Base-by-base conservation (phyloP, 2,888 invertebrate genomes). In the Drosophila prostipennis region DNA sequence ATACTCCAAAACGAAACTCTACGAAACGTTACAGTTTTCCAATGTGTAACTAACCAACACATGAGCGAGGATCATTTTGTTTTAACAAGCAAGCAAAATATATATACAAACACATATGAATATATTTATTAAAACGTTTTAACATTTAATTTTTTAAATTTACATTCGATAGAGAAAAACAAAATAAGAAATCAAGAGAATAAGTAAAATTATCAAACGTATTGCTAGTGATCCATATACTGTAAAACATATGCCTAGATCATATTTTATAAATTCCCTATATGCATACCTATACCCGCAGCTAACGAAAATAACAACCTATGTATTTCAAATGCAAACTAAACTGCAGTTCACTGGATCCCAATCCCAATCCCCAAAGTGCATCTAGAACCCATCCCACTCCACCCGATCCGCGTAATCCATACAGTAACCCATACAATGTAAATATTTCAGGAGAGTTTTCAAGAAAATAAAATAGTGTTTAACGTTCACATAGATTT, bases 1-100 rank as follows among this genome's bases (percentile, higher is more conserved):
- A 83, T 81, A 86, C 86, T 80, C 86, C 48, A 69, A 86, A 78
- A 77, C 81, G 77, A 81, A 80, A 76, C 71, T 84, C 78, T 76
- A 79, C 67, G 74, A 84, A 79, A 55, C 79, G 76, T 81, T 86
- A 80, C 69, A 73, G 72, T 78, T 87, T 87, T 81, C 78, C 76
- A 85, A 73, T 73, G 78, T 68, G 64, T 64, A 74, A 73, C 45
- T 53, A 73, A 71, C 51, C 51, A 52, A 59, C 52, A 46, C 64
- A 46, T 29, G 34, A 59, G 34, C 43, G 53, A 54, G 63, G 49
- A 72, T 70, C 54, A 60, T 64, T 72, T 57, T 57, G 52, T 72
- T 72, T 53, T 29, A 48, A 32, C 13, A 63, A 51, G 45, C 53
- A 54, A 69, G 69, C 42, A 42, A 53, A 34, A 37, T 48, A 51